Evolutionary conservation across 1,140 invertebrate species (phyloP), one percentile per base, ranked within the genome.

Genomic region (Gryon sp.): DNA sequence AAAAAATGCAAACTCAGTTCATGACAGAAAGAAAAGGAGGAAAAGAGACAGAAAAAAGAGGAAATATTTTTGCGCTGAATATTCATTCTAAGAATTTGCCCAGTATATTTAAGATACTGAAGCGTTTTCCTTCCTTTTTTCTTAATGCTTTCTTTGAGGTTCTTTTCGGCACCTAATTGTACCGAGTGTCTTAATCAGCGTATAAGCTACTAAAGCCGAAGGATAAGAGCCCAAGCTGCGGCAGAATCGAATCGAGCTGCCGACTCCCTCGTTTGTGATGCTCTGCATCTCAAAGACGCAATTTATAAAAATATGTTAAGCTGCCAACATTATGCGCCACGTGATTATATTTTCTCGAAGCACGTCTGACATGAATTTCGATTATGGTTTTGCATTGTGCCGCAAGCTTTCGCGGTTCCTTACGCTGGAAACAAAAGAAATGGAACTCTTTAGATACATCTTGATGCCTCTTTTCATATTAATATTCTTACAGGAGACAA

Each of bases 101-200:
- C 32, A 53, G 72, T 75, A 68, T 60, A 68, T 66, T 65, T 53
- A 69, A 76, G 38, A 63, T 9, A 18, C 18, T 43, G 45, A 50
- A 62, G 65, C 74, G 60, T 74, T 73, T 78, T 73, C 60, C n/a
- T n/a, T n/a, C n/a, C 59, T 68, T 59, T 60, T 73, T 73, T 62
- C 45, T 63, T 16, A 55, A 52, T 52, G 65, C 80, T 80, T 79
- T 84, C 84, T 87, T 87, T 87, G 85, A 87, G 84, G 79, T 82
- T 86, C 84, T 83, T 82, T 83, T 84, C 73, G 80, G 79, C 81
- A 80, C 84, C 85, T 87, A 88, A 88, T 88, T 88, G 86, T 86
- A 88, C 87, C 83, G 85, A 79, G 84, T 86, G 85, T 88, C 86
- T 87, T 88, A 88, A 88, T 88, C 86, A 86, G 84, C 85, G 83